Evolutionary conservation across 2,797 vertebrate genomes (phyloP).

Genomic region (Onychomys arenicola): DNA sequence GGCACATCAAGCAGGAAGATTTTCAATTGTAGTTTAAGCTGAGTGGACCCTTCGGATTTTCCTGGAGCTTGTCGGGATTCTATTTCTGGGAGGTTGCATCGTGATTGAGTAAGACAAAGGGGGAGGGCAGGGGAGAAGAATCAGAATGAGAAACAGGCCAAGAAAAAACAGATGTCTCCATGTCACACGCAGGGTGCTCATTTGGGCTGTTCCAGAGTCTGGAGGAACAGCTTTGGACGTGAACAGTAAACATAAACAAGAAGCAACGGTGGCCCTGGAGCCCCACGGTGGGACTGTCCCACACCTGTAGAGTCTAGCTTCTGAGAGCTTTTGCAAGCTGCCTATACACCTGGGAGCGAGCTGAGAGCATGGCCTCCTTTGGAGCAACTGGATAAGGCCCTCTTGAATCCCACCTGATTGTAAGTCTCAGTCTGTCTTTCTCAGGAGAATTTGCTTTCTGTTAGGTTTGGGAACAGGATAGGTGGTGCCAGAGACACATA

Average conservation of each 20-base stretch:
- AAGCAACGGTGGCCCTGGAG: not conserved
- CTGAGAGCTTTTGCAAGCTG: not conserved
- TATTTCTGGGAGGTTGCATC: slow-evolving; percentile 78
- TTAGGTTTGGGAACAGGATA: not conserved
- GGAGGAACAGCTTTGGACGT: slow-evolving; percentile 14
- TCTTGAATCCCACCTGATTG: not conserved
- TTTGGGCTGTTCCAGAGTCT: slow-evolving; percentile 45
- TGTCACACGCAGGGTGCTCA: slow-evolving; percentile 8
- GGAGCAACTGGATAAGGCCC: not conserved
- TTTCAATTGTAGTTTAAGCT: slow-evolving; percentile 66
- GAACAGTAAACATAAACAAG: not conserved
- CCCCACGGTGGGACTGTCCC: not conserved
- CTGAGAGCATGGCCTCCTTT: not conserved
- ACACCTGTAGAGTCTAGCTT: slow-evolving; percentile 6
- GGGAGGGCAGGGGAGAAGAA: slow-evolving; percentile 9
- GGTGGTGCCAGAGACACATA: accelerated
- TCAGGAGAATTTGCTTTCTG: not conserved
- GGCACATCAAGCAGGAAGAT: slow-evolving; percentile 53
- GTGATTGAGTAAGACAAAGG: slow-evolving; percentile 72
- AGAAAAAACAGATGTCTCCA: slow-evolving; percentile 82
- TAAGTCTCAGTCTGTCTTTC: not conserved
- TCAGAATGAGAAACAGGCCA: slow-evolving; percentile 74
- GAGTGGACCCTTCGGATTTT: slow-evolving; percentile 63
- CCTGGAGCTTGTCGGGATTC: slow-evolving; percentile 59
- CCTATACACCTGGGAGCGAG: not conserved